Evolutionary conservation across 35 echinoderm and acorn worm species (phyloP).

Genomic region (Apostichopus japonicus): DNA sequence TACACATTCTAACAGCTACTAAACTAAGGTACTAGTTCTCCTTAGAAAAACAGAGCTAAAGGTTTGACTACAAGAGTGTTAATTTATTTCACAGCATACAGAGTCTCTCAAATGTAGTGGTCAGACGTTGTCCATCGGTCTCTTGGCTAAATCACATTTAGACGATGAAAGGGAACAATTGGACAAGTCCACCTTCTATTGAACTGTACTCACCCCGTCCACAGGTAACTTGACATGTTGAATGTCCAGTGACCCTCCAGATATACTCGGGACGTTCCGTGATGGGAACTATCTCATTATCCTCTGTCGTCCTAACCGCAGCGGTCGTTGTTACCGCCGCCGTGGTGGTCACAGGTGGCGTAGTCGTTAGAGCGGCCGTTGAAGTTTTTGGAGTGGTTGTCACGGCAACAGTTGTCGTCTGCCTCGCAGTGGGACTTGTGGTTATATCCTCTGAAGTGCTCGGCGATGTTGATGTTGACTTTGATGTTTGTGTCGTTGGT

Average conservation of each 20-base stretch:
- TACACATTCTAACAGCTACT: too few relatives aligned
- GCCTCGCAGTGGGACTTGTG: neutral
- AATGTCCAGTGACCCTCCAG: constrained; percentile 29
- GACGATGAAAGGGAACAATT: too few relatives aligned
- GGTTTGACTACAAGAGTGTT: too few relatives aligned
- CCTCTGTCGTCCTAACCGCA: neutral
- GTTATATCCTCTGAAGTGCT: neutral
- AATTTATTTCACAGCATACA: too few relatives aligned
- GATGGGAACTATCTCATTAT: neutral
- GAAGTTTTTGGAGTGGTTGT: neutral
- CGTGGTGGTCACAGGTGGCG: neutral
- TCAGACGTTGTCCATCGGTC: too few relatives aligned
- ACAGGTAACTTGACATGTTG: constrained; percentile 13
- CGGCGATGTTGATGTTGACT: neutral
- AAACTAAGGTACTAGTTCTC: too few relatives aligned
- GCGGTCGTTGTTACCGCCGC: neutral
- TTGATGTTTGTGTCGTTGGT: neutral
- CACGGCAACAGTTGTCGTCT: neutral
- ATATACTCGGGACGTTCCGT: neutral
- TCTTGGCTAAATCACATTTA: too few relatives aligned
- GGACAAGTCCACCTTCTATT: too few relatives aligned
- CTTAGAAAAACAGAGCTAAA: too few relatives aligned
- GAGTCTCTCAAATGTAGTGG: too few relatives aligned
- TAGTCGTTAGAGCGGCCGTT: neutral
- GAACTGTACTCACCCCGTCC: constrained; percentile 9